These are phyloP conservation scores for Eufriesea mexicana DNA, from an alignment of 1,140 invertebrate genomes.

Conservation along the genomic window DNA sequence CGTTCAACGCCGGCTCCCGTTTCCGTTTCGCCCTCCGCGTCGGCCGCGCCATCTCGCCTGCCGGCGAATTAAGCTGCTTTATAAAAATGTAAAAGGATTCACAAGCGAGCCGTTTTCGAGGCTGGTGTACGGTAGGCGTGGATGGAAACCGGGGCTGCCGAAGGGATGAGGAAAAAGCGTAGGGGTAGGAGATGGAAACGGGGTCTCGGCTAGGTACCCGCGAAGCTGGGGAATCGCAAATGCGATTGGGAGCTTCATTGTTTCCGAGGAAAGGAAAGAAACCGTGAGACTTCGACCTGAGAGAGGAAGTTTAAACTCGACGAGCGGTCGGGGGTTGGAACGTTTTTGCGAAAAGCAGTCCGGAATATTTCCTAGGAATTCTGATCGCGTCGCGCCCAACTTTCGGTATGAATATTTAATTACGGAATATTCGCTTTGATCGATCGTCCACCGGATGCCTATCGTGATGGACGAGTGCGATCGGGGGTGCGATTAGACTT, in stretches of 20 bases:
- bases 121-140: conserved; percentile 17
- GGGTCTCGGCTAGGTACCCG: conserved; percentile 41
- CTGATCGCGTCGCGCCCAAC: not conserved
- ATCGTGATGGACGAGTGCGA: conserved; percentile 29
- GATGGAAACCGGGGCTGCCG: conserved; percentile 10
- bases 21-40: conserved; percentile 28
- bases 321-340: not conserved
- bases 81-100: conserved; percentile 76
- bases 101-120: conserved; percentile 65
- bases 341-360: not conserved
- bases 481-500: not conserved
- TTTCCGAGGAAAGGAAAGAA: conserved; percentile 61
- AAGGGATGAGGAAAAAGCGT: not conserved
- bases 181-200: conserved; percentile 8
- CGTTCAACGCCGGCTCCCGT: not conserved
- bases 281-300: conserved; percentile 38
- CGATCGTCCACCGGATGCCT: not conserved
- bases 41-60: conserved; percentile 56
- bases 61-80: conserved; percentile 73
- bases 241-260: conserved; percentile 76
- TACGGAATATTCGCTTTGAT: not conserved
- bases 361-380: conserved; percentile 58
- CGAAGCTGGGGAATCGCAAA: conserved; percentile 71
- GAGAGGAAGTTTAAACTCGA: conserved; percentile 53
- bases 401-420: not conserved